These are phyloP conservation scores for Acanthosepion pharaonis DNA, from an alignment of 2,888 invertebrate species.

Conservation along the genomic window DNA sequence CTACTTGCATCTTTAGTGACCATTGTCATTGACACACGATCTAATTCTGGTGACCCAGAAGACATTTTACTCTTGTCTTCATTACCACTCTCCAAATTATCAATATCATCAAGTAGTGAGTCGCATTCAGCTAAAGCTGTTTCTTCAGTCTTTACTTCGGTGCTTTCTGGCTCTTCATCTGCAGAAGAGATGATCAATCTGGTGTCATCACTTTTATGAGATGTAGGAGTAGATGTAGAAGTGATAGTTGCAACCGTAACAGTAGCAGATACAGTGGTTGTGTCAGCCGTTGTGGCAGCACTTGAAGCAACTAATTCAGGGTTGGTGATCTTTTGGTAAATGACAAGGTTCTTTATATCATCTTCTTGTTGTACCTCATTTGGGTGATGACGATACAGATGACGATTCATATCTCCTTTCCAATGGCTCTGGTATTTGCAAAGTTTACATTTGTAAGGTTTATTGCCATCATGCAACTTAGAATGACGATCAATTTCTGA, in stretches of 20 bases:
- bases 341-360: slow-evolving; percentile 61
- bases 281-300: neutral
- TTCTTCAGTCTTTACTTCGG: neutral
- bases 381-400: slow-evolving; percentile 76
- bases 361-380: slow-evolving; percentile 62
- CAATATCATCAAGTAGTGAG: neutral
- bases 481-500: slow-evolving; percentile 76
- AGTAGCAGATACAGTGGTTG: slow-evolving; percentile 39
- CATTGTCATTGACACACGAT: neutral
- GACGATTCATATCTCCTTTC: slow-evolving; percentile 76
- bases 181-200: neutral
- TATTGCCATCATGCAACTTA: slow-evolving; percentile 73
- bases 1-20: neutral
- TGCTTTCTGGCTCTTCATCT: neutral
- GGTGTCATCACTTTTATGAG: neutral
- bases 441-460: slow-evolving; percentile 76
- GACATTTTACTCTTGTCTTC: neutral
- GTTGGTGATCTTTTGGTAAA: slow-evolving; percentile 46
- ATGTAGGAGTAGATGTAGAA: slow-evolving; percentile 13
- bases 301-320: neutral
- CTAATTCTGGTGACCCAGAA: neutral
- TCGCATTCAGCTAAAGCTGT: neutral
- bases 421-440: slow-evolving; percentile 76
- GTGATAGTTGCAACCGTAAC: slow-evolving; percentile 40
- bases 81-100: neutral